Evolutionary conservation across 2,888 invertebrate species (phyloP), one percentile per base, ranked within the genome.

Genomic region (Agonopterix alstromeriana): DNA sequence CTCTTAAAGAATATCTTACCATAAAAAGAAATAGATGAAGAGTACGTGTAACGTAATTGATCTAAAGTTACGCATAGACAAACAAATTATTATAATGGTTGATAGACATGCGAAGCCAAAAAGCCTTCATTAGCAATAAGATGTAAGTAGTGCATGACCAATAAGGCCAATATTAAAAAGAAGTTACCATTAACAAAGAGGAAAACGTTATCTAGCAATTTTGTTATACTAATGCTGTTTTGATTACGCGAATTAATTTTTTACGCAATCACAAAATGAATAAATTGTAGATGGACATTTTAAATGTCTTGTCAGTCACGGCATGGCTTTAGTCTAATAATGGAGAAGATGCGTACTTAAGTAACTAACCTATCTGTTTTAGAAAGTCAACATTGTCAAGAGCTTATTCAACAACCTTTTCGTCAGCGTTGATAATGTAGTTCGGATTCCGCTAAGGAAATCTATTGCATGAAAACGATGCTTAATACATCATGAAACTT

Each of bases 221-320:
- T 65, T 48, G 63, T 64, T 62, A 63, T 57, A 62, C 82, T 86
- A 86, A 86, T 86, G 83, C 67, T 57, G 57, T 78, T 85, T 85
- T 85, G 84, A 86, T 86, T 83, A 77, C 72, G 65, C 67, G 67
- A 77, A 80, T 79, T 81, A 80, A 56, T 61, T 67, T 76, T 77
- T 79, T 78, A 71, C 67, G 61, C 67, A 72, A 67, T 70, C 65
- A 53, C 50, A 57, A 53, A 63, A 63, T 62, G 49, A 45, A 53
- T 45, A 46, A 43, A 50, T 53, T 51, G 53, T 50, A 46, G 51
- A 52, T 48, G 58, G 54, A 55, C 47, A 70, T 75, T 38, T 38
- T n/a, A 38, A 38, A n/a, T n/a, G n/a, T 38, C n/a, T 4, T 67
- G 76, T 72, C 59, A 47, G 55, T 55, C 60, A 61, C 58, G 61